Evolutionary conservation across 2,113 vertebrate genomes (phyloP), one percentile per base, ranked within the genome.

Genomic region (Phaethornis superciliosus): DNA sequence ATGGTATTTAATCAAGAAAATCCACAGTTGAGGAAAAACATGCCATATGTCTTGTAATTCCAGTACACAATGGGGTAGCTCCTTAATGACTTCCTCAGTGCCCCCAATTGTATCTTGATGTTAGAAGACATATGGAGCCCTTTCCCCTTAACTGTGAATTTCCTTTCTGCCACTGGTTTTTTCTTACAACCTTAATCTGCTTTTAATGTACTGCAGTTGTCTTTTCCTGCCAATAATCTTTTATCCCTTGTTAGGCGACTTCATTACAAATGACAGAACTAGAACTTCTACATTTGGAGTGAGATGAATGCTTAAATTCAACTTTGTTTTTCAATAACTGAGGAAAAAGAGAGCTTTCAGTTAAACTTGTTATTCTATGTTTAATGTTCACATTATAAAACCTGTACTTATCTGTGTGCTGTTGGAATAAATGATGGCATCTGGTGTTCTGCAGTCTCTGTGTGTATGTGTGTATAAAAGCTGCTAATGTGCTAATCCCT

Each of bases 181-280:
- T 96, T 94, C 95, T 94, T 95, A 94, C 94, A 97, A 95, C 95
- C 95, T 97, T 98, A 97, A 98, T 98, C 97, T 98, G 95, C 96
- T 97, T 97, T 97, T 97, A 98, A 98, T 98, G 97, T 94, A 95
- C 95, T 96, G 92, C 89, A 93, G 81, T 94, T 97, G 86, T 96
- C 96, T 97, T 86, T 91, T 96, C 79, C 86, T 93, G 93, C 95
- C 96, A 97, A 94, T 97, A 96, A 98, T 98, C 92, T 92, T 95
- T 98, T 97, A 97, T 96, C 96, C 96, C 97, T 97, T 95, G 97
- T 98, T 98, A 98, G 94, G 89, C 32, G 27, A 64, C 88, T 92
- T 96, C 94, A 56, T 95, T 96, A 92, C 88, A 96, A 95, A 93
- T 78, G 95, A 95, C 93, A 95, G 92, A 90, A 79, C 40, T 60